Base-by-base conservation (phyloP, 2,797 vertebrate genomes). In the Otolemur crassicaudatus region DNA sequence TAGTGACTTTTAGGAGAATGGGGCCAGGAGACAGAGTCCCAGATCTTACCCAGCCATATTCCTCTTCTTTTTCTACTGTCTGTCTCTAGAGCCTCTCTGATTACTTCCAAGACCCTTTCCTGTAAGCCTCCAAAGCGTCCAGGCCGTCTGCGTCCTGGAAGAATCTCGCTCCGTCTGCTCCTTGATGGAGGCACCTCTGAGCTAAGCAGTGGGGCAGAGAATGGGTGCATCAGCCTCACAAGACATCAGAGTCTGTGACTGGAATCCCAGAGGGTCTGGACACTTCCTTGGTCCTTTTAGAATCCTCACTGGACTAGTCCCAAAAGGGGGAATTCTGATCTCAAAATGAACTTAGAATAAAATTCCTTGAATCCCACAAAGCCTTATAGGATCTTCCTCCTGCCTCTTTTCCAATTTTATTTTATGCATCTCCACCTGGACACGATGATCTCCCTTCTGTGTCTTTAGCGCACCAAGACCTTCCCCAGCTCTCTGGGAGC, bases 311-410 rank as follows among this genome's bases (percentile, higher is more conserved):
- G n/a, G 4, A 23, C 22, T 22, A 25, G 2, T 16, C 5, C 16
- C 31, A 0, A 86, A 40, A 31, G 14, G 12, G 27, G 12, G 7
- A 84, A 58, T 72, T 61, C 25, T 23, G 23, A 90, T 65, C 56
- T 83, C 60, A 61, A 94, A 58, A 16, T 83, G 37, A 77, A 86
- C 20, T 58, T 73, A 53, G 25, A 84, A 92, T 27, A 73, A 94
- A 93, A 70, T 67, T 16, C 49, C 43, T 70, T 34, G 75, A 79
- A 73, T 40, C 20, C 14, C 69, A 73, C 5, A 46, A n/a, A 93
- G 16, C 7, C 16, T 27, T 82, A 2, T 34, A 23, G 29, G 6
- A 60, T 22, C n/a, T 56, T 79, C 11, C 46, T 60, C 25, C 34
- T 61, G 31, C 25, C 23, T 86, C 65, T 87, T 19, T 37, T 61